These are phyloP conservation scores for Acanthosoma haemorrhoidale DNA, from an alignment of 2,888 invertebrate genomes.

Conservation along the genomic window DNA sequence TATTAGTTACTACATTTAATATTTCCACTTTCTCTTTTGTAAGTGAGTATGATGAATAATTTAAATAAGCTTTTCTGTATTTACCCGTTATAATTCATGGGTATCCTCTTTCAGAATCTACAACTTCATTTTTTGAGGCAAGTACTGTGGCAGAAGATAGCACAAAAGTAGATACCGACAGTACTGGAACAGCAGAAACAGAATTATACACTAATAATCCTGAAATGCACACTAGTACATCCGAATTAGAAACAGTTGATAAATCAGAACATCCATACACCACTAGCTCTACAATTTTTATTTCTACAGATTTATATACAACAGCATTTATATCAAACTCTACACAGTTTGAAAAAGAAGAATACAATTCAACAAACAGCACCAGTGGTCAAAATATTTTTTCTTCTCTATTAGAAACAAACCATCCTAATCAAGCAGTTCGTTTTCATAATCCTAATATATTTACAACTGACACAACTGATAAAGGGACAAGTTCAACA, in stretches of 20 bases:
- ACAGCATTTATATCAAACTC: background rate
- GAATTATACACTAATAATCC: background rate
- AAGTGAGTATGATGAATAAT: constrained; percentile 7
- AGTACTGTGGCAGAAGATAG: constrained; percentile 3
- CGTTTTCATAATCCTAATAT: no score
- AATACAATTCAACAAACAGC: background rate
- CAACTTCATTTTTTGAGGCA: constrained; percentile 6
- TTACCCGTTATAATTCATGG: background rate
- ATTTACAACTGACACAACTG: no score
- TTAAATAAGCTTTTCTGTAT: background rate
- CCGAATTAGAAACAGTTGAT: background rate
- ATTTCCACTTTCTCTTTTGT: background rate
- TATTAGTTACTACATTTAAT: background rate
- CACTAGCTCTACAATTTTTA: background rate
- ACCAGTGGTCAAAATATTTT: background rate
- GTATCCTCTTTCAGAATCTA: constrained; percentile 10
- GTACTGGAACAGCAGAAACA: background rate
- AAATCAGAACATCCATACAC: background rate
- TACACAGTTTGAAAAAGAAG: background rate
- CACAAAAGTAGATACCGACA: constrained; percentile 1
- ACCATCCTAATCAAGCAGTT: background rate
- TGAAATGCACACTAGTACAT: background rate
- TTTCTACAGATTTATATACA: background rate
- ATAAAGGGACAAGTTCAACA: no score
- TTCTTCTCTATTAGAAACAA: background rate